Evolutionary conservation across 2,113 vertebrate species (phyloP), one percentile per base, ranked within the genome.

Genomic region (Caracal caracal): DNA sequence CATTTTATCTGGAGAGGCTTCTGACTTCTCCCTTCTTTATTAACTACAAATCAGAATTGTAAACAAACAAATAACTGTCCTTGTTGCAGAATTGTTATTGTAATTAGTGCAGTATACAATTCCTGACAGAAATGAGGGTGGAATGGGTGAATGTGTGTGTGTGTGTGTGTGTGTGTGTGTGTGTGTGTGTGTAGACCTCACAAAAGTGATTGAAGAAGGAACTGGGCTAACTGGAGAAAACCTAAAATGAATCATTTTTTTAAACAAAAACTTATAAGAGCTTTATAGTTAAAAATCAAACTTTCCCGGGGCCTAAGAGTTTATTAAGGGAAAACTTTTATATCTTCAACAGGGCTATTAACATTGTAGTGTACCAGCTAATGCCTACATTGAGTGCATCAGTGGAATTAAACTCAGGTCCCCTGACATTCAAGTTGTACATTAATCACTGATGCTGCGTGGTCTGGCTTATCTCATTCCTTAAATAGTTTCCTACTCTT

Each of bases 401-500:
- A 75, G 56, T 96, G 85, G 86, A 92, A 90, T 96, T 97, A 94
- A 85, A 83, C 93, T 82, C 59, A 37, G 40, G 10, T 97, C 96
- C 96, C 91, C 30, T 76, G 93, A 40, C 59, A 89, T 68, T 94
- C 28, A 3, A 90, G 66, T 93, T 96, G 84, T 97, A 83, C 51
- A 93, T 98, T 97, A 98, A 95, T 98, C 96, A 97, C 94, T 91
- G 89, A 65, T 95, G 49, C 95, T 90, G 76, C 37, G 1, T 33
- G 33, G 61, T 90, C 71, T 97, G 92, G 90, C 95, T 98, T 98
- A 92, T 98, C 95, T 98, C 94, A 96, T 97, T 97, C 96, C 87
- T 97, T 98, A 97, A 98, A 91, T 91, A 91, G 95, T 95, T 98
- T 97, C 83, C 70, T 97, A 37, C 43, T 98, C 91, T 95, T 97